A percentile compares a stretch with the other conserved stretches of the same genome.
phyloP scores from a whole-genome alignment of 2,888 invertebrate species.

The Tetranychus piercei region DNA sequence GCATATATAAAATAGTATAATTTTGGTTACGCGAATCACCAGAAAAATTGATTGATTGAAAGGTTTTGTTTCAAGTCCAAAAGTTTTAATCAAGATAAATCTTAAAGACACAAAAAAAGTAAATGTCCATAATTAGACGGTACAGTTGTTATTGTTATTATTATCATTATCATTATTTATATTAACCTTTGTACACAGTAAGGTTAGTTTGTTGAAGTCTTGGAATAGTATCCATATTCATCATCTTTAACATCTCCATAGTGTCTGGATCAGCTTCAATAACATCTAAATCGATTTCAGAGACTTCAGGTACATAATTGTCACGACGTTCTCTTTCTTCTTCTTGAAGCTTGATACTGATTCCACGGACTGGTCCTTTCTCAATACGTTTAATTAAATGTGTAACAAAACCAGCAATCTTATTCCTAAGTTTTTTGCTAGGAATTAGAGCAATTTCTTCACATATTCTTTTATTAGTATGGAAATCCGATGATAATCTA shows the following conservation, averaged over 20 bases:
- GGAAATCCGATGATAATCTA: constrained; percentile 87
- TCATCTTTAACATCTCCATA: constrained; percentile 94
- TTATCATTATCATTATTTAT: background rate
- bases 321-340: constrained; percentile 98
- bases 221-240: constrained; percentile 35
- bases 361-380: constrained; percentile 91
- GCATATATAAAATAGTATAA: background rate
- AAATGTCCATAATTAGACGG: background rate
- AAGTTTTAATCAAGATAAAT: background rate
- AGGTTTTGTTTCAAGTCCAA: background rate
- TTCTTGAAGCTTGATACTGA: constrained; percentile 98
- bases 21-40: no score
- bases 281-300: constrained; percentile 58
- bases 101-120: background rate
- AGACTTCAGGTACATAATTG: constrained; percentile 90
- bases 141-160: background rate
- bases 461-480: constrained; percentile 97
- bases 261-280: constrained; percentile 97
- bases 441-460: constrained; percentile 99
- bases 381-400: constrained; percentile 98
- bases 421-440: constrained; percentile 88
- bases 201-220: constrained; percentile 8
- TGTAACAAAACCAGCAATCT: constrained; percentile 97
- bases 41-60: background rate
- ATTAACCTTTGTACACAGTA: constrained; percentile 1